phyloP scores from a whole-genome alignment of 2,797 vertebrate genomes.

The Falco rusticolus region DNA sequence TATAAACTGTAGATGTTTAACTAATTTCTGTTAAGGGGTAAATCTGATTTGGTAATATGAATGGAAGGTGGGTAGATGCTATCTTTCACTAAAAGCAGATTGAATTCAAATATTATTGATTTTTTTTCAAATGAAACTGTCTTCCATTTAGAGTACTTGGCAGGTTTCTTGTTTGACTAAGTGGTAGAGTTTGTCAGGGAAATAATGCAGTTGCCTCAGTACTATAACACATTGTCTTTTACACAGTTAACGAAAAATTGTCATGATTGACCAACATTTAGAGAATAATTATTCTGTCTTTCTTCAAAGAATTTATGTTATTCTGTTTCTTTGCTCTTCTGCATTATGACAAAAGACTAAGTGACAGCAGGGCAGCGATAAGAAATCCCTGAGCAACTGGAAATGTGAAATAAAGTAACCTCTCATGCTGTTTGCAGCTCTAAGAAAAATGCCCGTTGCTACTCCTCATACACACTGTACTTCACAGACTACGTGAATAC shows the following conservation, averaged over 20 bases:
- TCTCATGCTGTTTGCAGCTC: neutral
- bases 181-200: neutral
- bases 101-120: neutral
- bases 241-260: neutral
- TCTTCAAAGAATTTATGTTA: neutral
- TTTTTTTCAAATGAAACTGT: neutral
- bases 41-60: neutral
- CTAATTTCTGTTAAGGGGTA: neutral
- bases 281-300: conserved; percentile 1
- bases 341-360: neutral
- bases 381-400: neutral
- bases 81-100: neutral
- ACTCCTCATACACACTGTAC: neutral
- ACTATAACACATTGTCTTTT: neutral
- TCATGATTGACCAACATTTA: conserved; percentile 18
- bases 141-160: neutral
- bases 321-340: neutral
- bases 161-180: neutral
- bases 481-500: neutral
- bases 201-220: neutral
- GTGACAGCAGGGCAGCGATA: neutral
- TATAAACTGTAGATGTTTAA: neutral
- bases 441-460: neutral
- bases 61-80: neutral
- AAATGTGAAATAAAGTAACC: neutral